These are phyloP conservation scores for Drosophila albomicans DNA, from an alignment of 1,140 invertebrate genomes.

Conservation along the genomic window DNA sequence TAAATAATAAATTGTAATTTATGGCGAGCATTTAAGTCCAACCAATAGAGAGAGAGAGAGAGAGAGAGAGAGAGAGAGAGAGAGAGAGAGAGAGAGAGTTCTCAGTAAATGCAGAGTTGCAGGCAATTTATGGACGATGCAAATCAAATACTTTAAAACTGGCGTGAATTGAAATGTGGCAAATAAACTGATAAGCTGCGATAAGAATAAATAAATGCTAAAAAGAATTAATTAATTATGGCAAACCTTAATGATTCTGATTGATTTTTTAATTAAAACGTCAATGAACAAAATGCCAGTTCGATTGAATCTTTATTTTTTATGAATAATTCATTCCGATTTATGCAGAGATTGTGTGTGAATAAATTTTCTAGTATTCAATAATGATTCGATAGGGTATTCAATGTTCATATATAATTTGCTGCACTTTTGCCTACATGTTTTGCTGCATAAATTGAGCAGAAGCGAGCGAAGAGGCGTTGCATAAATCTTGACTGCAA, in stretches of 20 bases:
- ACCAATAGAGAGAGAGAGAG: too few species aligned
- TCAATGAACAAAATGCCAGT: neutral
- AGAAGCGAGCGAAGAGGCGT: conserved; percentile 1
- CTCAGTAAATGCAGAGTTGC: too few species aligned
- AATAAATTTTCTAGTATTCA: too few species aligned
- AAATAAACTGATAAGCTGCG: neutral
- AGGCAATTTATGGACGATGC: too few species aligned
- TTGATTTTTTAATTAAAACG: conserved; percentile 5
- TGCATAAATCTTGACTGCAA: conserved; percentile 65
- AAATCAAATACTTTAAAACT: neutral
- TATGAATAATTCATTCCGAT: too few species aligned
- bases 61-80: too few species aligned
- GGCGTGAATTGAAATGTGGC: neutral
- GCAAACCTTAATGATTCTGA: neutral
- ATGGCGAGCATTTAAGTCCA: conserved; percentile 1
- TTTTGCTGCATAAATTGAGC: neutral
- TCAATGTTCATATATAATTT: too few species aligned
- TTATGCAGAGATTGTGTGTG: too few species aligned
- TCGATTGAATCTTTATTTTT: neutral
- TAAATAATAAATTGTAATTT: conserved; percentile 44
- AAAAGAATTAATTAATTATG: neutral
- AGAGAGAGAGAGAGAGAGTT: too few species aligned
- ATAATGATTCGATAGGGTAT: too few species aligned
- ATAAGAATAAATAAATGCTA: neutral
- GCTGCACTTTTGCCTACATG: too few species aligned